These are phyloP conservation scores for Crocodylus rhombifer DNA, from an alignment of 2,797 vertebrate species.

Conservation along the genomic window DNA sequence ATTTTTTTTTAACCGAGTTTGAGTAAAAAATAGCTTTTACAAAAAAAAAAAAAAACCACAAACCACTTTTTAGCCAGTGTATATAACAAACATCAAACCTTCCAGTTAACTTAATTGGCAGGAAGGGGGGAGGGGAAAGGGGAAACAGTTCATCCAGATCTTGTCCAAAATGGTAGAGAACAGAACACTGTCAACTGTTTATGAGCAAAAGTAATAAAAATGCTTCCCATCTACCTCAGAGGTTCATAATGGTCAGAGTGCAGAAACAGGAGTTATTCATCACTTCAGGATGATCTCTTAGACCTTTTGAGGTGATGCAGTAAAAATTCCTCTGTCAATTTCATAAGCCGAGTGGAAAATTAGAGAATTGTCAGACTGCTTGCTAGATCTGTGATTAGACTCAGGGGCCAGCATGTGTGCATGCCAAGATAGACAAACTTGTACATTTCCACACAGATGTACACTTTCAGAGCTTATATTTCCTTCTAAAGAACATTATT, in stretches of 20 bases:
- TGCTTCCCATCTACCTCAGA: neutral
- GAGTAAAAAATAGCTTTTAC: neutral
- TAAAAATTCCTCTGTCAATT: neutral
- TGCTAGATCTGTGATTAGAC: neutral
- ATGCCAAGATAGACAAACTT: neutral
- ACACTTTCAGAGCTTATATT: neutral
- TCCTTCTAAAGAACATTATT: neutral
- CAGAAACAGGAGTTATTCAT: slow-evolving; percentile 1
- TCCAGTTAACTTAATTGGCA: slow-evolving; percentile 39
- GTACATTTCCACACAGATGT: neutral
- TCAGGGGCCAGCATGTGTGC: neutral
- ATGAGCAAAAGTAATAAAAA: neutral
- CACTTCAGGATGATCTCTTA: neutral
- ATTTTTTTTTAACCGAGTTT: neutral
- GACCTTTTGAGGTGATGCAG: neutral
- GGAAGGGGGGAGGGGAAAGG: neutral
- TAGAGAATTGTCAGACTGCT: neutral
- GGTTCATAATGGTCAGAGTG: neutral
- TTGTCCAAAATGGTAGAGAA: neutral
- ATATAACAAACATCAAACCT: slow-evolving; percentile 28
- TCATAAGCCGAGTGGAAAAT: neutral
- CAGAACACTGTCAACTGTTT: slow-evolving; percentile 1
- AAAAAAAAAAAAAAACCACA: neutral
- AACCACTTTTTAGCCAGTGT: neutral
- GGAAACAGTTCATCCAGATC: neutral